Evolutionary conservation across 2,888 invertebrate genomes (phyloP), one percentile per base, ranked within the genome.

Genomic region (Azorinus chamasolen): DNA sequence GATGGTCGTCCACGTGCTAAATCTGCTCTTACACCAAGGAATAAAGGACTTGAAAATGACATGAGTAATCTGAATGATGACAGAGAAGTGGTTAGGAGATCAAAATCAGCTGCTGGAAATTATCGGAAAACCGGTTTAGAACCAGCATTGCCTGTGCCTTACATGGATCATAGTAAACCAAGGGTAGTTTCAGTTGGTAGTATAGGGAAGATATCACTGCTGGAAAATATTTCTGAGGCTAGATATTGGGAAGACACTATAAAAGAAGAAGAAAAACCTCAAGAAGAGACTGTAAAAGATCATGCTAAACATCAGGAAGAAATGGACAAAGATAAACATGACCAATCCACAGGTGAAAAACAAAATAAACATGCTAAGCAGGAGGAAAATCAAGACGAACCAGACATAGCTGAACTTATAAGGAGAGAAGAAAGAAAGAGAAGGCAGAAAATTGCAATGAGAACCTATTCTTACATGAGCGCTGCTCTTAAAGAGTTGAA

Each of bases 171-270:
- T 53, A 85, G 84, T 25, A 85, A 85, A 59, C 85, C 87, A 2
- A 85, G 84, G 62, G 70, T 81, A 25, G 83, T 88, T 6, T 82
- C 84, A 41, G 86, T 89, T 8, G 88, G 88, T n/a, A 87, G 85
- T 65, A 87, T 88, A 25, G 89, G 88, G 1, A 86, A 83, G 62
- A 87, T 89, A 18, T 80, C 84, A 3, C 66, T 89, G 16, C 63
- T 89, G 39, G 89, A 89, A 59, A 83, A 79, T 62, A 89, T 89
- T 54, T 77, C 83, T 20, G 89, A 88, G 73, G 83, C 86, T 0
- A 75, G 78, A 37, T 86, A 83, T 68, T 85, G 86, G 79, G 88
- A 88, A 61, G 86, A 86, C 18, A 70, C 68, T 3, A 25, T 51
- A 46, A 66, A 66, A 32, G 50, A 64, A 22, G 50, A 53, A 45